Evolutionary conservation across 2,113 vertebrate genomes (phyloP).

Genomic region (Xiphophorus maculatus): DNA sequence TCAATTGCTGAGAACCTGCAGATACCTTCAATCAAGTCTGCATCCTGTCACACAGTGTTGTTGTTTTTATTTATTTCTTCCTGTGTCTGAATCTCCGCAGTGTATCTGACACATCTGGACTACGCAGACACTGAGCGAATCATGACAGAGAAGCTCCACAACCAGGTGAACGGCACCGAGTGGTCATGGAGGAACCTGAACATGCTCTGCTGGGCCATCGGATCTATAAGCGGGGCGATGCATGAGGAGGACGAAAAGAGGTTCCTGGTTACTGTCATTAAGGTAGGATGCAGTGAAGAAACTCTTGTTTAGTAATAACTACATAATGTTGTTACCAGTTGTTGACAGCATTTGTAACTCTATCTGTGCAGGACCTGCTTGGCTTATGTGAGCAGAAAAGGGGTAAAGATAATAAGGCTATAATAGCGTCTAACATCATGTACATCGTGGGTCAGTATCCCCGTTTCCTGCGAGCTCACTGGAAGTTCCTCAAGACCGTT

Average conservation of each 20-base stretch:
- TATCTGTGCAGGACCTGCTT: slow-evolving; percentile 86
- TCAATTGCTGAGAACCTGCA: too few relatives aligned
- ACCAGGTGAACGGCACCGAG: slow-evolving; percentile 98
- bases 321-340: too few relatives aligned
- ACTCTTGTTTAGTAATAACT: not conserved
- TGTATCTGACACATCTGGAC: slow-evolving; percentile 99
- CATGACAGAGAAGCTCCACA: slow-evolving; percentile 99
- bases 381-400: slow-evolving; percentile 98
- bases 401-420: slow-evolving; percentile 99
- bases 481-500: slow-evolving; percentile 99
- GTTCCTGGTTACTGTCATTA: slow-evolving; percentile 98
- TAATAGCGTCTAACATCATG: slow-evolving; percentile 99
- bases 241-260: slow-evolving; percentile 98
- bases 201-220: slow-evolving; percentile 97
- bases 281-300: slow-evolving; percentile 78
- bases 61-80: not conserved
- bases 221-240: slow-evolving; percentile 98
- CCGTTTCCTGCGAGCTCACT: slow-evolving; percentile 95
- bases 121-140: slow-evolving; percentile 97
- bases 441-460: slow-evolving; percentile 99
- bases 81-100: slow-evolving; percentile 70
- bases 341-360: not conserved
- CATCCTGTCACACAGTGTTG: not conserved
- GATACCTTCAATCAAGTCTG: not conserved
- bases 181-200: slow-evolving; percentile 99